phyloP scores from a whole-genome alignment of 1,140 invertebrate species.

The Drosophila funebris region DNA sequence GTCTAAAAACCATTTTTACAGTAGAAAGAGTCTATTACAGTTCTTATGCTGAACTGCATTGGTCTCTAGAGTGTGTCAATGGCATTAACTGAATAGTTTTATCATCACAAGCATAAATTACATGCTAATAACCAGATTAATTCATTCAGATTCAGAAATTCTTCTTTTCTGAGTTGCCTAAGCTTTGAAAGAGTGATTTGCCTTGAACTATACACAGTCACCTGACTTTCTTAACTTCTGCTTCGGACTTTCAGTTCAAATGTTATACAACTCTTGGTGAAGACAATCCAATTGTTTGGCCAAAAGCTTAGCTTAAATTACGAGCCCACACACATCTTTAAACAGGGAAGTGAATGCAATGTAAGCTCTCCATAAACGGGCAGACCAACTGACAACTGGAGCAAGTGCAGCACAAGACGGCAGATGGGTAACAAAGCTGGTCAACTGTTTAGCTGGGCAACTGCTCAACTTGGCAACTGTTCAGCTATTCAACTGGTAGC shows the following conservation, averaged over 20 bases:
- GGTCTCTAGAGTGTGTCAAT: too few species aligned
- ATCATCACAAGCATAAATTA: too few species aligned
- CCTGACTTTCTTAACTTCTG: too few species aligned
- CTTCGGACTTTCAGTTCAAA: not conserved
- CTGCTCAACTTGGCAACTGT: not conserved
- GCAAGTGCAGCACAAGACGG: constrained; percentile 43
- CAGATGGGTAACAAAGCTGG: not conserved
- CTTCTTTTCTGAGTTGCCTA: too few species aligned
- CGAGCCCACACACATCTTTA: constrained; percentile 55
- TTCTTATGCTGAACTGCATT: too few species aligned
- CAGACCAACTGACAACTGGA: constrained; percentile 49
- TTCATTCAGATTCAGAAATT: too few species aligned
- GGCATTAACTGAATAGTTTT: too few species aligned
- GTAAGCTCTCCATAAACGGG: constrained; percentile 35
- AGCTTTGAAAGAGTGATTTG: too few species aligned
- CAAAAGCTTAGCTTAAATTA: constrained; percentile 58
- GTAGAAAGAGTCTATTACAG: too few species aligned
- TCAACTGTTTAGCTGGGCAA: not conserved
- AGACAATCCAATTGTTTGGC: constrained; percentile 15
- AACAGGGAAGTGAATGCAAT: not conserved
- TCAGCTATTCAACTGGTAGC: not conserved
- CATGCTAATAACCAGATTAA: too few species aligned
- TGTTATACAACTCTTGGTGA: constrained; percentile 15
- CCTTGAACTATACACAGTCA: too few species aligned
- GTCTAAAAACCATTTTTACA: too few species aligned